Evolutionary conservation across 2,797 vertebrate genomes (phyloP).

Genomic region (Sardinella longiceps): DNA sequence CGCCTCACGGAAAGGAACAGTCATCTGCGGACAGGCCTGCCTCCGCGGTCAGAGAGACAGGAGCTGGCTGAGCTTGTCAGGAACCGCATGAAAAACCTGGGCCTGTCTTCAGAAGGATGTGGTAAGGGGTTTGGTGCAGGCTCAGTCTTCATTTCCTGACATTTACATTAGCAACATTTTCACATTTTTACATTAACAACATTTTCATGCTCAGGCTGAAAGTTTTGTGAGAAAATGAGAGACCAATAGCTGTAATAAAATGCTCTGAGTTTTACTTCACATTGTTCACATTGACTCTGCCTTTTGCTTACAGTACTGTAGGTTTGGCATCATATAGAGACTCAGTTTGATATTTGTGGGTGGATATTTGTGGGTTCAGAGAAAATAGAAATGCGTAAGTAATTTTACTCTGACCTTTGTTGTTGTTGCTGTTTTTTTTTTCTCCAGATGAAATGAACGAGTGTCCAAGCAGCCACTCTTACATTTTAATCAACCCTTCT

Average conservation of each 20-base stretch:
- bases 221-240: not conserved
- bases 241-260: too few relatives aligned
- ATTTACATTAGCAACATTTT: not conserved
- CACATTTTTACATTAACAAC: not conserved
- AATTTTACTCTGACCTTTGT: not conserved
- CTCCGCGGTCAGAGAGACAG: conserved; percentile 79
- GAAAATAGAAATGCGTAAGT: not conserved
- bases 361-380: not conserved
- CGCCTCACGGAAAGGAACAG: conserved; percentile 76
- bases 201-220: not conserved
- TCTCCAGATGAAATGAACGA: conserved; percentile 83
- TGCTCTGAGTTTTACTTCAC: not conserved
- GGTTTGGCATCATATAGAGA: not conserved
- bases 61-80: conserved; percentile 82
- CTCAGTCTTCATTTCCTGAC: not conserved
- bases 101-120: conserved; percentile 77
- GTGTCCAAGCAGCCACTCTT: conserved; percentile 80
- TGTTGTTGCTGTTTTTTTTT: conserved; percentile 39
- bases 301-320: not conserved
- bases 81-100: conserved; percentile 83
- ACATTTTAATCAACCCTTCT: conserved; percentile 85
- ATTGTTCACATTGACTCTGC: not conserved
- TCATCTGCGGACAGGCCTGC: conserved; percentile 76
- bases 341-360: not conserved
- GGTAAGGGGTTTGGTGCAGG: conserved; percentile 53